Evolutionary conservation across 2,797 vertebrate genomes (phyloP), one percentile per base, ranked within the genome.

Genomic region (Saguinus oedipus): DNA sequence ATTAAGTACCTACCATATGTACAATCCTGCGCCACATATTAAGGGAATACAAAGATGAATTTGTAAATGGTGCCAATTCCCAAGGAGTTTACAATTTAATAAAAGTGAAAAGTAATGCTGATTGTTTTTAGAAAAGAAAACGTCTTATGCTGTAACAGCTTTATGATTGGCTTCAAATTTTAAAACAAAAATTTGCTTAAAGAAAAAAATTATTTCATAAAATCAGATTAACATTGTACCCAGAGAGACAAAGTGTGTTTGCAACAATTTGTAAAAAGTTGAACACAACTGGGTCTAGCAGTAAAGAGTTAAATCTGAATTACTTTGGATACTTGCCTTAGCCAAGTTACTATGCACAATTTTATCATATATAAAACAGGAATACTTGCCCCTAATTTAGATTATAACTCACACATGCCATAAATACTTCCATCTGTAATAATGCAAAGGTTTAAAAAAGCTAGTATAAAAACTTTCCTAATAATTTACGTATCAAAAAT

Each of bases 401-500:
- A 95, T 83, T 87, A 68, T 59, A 87, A 94, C 11, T 76, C 61
- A 42, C 5, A 57, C n/a, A 86, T 72, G 33, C 39, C 61, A 50
- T 57, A 90, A 57, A 95, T 76, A 95, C 75, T 90, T 92, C 50
- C 10, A 96, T 44, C 42, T 80, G 27, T 85, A 93, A 94, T 90
- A 95, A 87, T 64, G 93, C 7, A 74, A 2, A 94, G 17, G 36
- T 12, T 92, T 96, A 55, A 79, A 74, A 92, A 79, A 78, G 48
- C 39, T 48, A 91, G 24, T 70, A 87, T 87, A 88, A 68, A 90
- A 82, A 75, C 4, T 36, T 95, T 64, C 70, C 22, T 55, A 96
- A 90, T 84, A 94, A 88, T 61, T 79, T 92, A 82, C 22, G 39
- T 61, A 89, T 90, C 68, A 94, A 89, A 96, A 96, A 94, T 50